phyloP scores from a whole-genome alignment of 2,113 vertebrate species.

The Myotis davidii region DNA sequence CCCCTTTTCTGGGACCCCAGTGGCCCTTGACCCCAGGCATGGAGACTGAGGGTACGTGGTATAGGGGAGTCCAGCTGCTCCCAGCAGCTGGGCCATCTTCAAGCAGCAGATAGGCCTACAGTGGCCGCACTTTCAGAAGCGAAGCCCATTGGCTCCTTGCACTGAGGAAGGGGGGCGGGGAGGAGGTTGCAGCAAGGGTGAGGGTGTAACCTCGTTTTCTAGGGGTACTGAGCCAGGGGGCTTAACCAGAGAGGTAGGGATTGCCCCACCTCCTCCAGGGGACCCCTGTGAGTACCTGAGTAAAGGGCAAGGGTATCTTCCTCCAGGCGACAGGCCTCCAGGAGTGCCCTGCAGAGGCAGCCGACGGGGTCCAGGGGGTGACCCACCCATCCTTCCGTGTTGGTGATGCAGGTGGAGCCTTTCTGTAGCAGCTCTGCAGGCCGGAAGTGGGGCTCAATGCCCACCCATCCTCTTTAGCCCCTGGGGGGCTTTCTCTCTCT shows the following conservation, averaged over 20 bases:
- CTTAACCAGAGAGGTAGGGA: background rate
- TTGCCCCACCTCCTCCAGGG: background rate
- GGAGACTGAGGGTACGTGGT: background rate
- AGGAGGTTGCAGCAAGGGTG: background rate
- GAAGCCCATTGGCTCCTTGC: background rate
- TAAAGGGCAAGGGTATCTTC: slow-evolving; percentile 78
- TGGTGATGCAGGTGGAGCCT: slow-evolving; percentile 79
- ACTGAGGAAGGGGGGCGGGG: background rate
- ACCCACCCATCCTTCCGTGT: slow-evolving; percentile 84
- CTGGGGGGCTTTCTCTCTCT: background rate
- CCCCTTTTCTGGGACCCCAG: background rate
- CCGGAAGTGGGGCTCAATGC: background rate
- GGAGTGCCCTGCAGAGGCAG: slow-evolving; percentile 83
- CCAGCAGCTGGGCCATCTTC: background rate
- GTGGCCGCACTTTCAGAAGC: background rate
- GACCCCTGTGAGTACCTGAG: slow-evolving; percentile 73
- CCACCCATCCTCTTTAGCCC: background rate
- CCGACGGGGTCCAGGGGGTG: slow-evolving; percentile 86
- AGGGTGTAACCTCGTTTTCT: background rate
- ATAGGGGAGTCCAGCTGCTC: background rate
- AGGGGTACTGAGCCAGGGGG: background rate
- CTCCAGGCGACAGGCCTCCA: slow-evolving; percentile 82
- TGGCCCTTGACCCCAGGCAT: background rate
- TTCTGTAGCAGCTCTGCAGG: slow-evolving; percentile 83
- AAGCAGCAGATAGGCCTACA: background rate